Evolutionary conservation across 2,888 invertebrate genomes (phyloP), one percentile per base, ranked within the genome.

Genomic region (Perithous albicinctus): DNA sequence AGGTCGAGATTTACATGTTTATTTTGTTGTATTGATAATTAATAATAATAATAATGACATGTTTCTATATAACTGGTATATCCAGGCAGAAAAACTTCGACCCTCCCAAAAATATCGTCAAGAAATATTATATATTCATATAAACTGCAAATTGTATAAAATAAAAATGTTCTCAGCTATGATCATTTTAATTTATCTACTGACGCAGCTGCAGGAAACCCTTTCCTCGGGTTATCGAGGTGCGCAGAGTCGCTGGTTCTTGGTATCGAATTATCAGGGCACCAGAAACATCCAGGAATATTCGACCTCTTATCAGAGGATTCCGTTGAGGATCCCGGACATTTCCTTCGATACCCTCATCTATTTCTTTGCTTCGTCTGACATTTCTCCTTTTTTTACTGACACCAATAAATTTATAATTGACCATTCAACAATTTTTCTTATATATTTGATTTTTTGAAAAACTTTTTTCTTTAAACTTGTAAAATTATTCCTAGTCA

Each of bases 161-260:
- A 29, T 29, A 29, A 29, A 29, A 4, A 2, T 2, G 29, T 29
- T 2, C 3, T 29, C 3, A 29, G 29, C 29, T 29, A 2, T 29
- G 29, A 29, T 4, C 29, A 5, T 4, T 4, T 2, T 5, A 29
- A 29, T 10, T 12, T 4, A 10, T 54, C 84, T 69, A 77, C 75
- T 70, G 77, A 87, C 85, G 86, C 85, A 88, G 87, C 85, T 75
- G 74, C 80, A 64, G 32, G 29, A 35, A 12, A 70, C 12, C 38
- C 38, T 61, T 48, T 64, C 20, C 51, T 35, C n/a, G 63, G 41
- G 26, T 54, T 18, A 86, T 79, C 84, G 88, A 89, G 86, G 88
- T 89, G 89, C 89, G 89, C 89, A 88, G 89, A 88, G 89, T 87
- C 84, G 87, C 89, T 89, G 89, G 87, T 87, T 89, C 88, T 89